Base-by-base conservation (phyloP, 1,140 invertebrate species). In the Bombus cullumanus region DNA sequence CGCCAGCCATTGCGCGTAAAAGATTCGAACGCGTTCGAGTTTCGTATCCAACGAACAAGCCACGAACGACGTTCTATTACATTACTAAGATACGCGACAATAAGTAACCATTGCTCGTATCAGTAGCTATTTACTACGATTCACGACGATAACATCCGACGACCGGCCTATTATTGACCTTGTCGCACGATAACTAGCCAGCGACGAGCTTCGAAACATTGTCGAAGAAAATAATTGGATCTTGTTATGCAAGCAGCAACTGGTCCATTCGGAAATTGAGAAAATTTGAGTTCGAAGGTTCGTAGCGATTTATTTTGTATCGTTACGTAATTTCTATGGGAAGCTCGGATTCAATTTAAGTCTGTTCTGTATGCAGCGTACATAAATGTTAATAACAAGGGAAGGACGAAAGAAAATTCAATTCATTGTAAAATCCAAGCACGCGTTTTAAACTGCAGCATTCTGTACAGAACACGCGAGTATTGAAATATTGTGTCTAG, bases 121-220 rank as follows among this genome's bases (percentile, higher is more conserved):
- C 80, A 47, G 8, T 34, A 43, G 22, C n/a, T 43, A 75, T 37
- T 81, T 53, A 37, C 34, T 83, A n/a, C 73, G 31, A 76, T 76
- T 68, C 43, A 18, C 28, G 25, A 31, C 31, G 73, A 53, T 57
- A 77, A 68, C 18, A 41, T 76, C 59, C 34, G 31, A 22, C 59
- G 41, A 53, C 22, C 13, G 13, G 10, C 22, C 15, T 83, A 83
- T 41, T 47, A 76, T 83, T 68, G 73, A 68, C 81, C 81, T 83
- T 83, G 72, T 12, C 22, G 10, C 18, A 39, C 31, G 73, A 83
- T 83, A 83, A 53, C 34, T 68, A 77, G 47, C 43, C 3, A 76
- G 13, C 4, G 5, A 0, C 28, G 4, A 41, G 3, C 15, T 28
- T 10, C 8, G 31, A 39, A 31, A 41, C 28, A 18, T 13, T 4